Conservation (phyloP, 2,113 vertebrate species). For the Phalacrocorax aristotelis region DNA sequence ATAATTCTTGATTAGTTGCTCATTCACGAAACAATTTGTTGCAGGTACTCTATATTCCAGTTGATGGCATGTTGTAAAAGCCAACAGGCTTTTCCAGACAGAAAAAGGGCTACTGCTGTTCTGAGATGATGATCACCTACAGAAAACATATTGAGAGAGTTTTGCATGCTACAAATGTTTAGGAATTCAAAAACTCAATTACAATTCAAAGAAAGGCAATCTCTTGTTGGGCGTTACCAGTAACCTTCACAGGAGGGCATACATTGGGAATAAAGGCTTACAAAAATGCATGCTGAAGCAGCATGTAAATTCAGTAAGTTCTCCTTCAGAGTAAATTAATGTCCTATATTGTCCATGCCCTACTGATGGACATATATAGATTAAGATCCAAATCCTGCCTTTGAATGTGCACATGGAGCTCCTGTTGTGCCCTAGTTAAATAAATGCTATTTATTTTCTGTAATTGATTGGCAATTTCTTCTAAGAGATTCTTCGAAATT, state of each 20-base stretch:
- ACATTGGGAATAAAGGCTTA: neutral
- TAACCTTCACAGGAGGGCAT: neutral
- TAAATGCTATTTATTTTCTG: neutral
- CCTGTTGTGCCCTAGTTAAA: neutral
- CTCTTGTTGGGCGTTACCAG: neutral
- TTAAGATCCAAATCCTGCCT: neutral
- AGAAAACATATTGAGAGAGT: neutral
- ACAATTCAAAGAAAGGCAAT: neutral
- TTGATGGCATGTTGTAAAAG: neutral
- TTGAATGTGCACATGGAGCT: neutral
- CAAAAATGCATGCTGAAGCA: neutral
- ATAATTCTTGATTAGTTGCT: neutral
- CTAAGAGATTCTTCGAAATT: neutral
- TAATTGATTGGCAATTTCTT: neutral
- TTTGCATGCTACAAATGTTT: neutral
- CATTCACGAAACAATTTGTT: neutral
- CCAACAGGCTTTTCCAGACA: neutral
- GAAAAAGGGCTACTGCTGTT: neutral
- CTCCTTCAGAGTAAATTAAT: neutral
- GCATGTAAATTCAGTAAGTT: neutral
- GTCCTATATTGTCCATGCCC: neutral
- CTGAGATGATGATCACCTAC: neutral
- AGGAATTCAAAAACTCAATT: neutral
- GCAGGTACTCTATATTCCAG: neutral
- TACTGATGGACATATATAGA: neutral